Evolutionary conservation across 2,888 invertebrate species (phyloP).

Genomic region (Petrophora chlorosata): DNA sequence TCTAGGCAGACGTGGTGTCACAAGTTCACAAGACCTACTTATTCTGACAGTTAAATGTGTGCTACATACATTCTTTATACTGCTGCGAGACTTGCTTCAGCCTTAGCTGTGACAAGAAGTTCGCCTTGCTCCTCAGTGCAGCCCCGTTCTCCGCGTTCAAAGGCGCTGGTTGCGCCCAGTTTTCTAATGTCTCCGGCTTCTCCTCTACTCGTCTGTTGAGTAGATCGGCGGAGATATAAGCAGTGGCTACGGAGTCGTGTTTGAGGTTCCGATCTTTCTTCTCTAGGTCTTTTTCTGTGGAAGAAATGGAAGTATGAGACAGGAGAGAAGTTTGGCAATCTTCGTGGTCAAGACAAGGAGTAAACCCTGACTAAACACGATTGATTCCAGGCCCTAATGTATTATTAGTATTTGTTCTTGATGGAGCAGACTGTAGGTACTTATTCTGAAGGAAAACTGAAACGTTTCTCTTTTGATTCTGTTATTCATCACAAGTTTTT

Average conservation of each 20-base stretch:
- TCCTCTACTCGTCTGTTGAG: slow-evolving; percentile 41
- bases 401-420: too few species aligned
- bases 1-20: too few species aligned
- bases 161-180: background rate
- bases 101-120: slow-evolving; percentile 84
- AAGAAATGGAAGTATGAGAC: background rate
- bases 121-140: slow-evolving; percentile 76
- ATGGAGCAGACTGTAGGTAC: too few species aligned
- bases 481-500: too few species aligned
- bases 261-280: slow-evolving; percentile 83
- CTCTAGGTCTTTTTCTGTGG: slow-evolving; percentile 80
- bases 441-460: too few species aligned
- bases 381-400: too few species aligned
- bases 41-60: too few species aligned
- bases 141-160: slow-evolving; percentile 38
- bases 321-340: too few species aligned
- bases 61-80: slow-evolving; percentile 84
- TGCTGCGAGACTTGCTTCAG: slow-evolving; percentile 80
- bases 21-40: too few species aligned
- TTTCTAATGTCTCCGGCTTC: slow-evolving; percentile 23
- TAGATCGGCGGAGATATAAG: slow-evolving; percentile 70
- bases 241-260: slow-evolving; percentile 80
- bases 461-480: too few species aligned
- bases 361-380: too few species aligned
- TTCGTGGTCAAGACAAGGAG: too few species aligned